A percentile compares a stretch with the other conserved stretches of the same genome.
These are phyloP conservation scores for Babylonia areolata DNA, from an alignment of 1,140 invertebrate genomes.

Conservation along the genomic window DNA sequence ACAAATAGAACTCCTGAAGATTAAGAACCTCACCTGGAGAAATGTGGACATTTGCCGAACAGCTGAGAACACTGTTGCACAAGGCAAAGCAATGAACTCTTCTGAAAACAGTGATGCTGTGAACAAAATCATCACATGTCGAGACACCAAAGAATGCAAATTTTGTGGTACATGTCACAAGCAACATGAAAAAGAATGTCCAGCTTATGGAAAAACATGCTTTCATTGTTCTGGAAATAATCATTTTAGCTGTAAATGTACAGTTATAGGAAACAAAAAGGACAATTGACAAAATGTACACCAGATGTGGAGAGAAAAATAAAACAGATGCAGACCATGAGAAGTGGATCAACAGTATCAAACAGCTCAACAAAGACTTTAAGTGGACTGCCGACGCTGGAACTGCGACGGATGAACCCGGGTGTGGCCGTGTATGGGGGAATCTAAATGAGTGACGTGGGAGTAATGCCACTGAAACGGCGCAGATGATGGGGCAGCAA, in stretches of 20 bases:
- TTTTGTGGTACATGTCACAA: not conserved
- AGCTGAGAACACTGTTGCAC: not conserved
- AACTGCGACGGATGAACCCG: too few species aligned
- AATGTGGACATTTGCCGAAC: not conserved
- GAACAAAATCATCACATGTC: not conserved
- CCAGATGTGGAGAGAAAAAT: too few species aligned
- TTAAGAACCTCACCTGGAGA: not conserved
- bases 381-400: too few species aligned
- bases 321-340: too few species aligned
- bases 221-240: not conserved
- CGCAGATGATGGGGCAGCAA: too few species aligned
- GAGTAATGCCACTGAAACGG: too few species aligned
- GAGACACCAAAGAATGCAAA: slow-evolving; percentile 1
- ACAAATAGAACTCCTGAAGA: not conserved
- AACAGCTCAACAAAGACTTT: not conserved
- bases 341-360: not conserved
- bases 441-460: too few species aligned
- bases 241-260: not conserved
- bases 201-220: not conserved
- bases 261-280: not conserved
- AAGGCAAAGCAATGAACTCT: too few species aligned
- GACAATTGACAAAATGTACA: not conserved
- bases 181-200: not conserved
- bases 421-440: too few species aligned
- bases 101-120: not conserved